Evolutionary conservation across 2,797 vertebrate species (phyloP).

Genomic region (Gastrophryne carolinensis): DNA sequence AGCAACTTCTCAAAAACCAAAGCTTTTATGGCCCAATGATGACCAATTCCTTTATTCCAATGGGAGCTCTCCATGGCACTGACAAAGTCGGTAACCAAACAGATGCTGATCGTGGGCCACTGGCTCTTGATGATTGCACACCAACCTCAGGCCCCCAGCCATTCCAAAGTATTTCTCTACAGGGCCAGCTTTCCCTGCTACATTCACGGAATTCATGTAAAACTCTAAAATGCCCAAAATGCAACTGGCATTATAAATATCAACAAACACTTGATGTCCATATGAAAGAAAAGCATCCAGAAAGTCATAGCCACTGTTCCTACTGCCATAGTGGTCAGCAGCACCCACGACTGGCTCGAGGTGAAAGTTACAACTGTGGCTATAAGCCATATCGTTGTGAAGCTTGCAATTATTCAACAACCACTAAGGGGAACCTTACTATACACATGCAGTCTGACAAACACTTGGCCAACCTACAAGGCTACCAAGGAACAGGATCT

Average conservation of each 20-base stretch:
- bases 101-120: constrained; percentile 28
- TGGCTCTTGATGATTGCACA: constrained; percentile 27
- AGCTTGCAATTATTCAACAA: constrained; percentile 69
- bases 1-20: constrained; percentile 56
- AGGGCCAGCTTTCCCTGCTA: constrained; percentile 66
- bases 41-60: constrained; percentile 39
- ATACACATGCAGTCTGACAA: constrained; percentile 72
- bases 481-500: constrained; percentile 59
- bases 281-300: constrained; percentile 68
- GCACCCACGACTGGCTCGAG: constrained; percentile 65
- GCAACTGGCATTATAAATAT: constrained; percentile 75
- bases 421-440: constrained; percentile 71
- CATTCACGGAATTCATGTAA: constrained; percentile 70
- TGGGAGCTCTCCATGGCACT: constrained; percentile 31
- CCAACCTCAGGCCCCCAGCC: constrained; percentile 46
- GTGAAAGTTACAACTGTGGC: constrained; percentile 68
- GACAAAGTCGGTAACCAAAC: constrained; percentile 51
- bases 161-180: constrained; percentile 64
- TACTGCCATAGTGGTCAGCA: constrained; percentile 62
- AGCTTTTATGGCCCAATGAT: constrained; percentile 48
- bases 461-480: constrained; percentile 67
- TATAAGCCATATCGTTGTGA: constrained; percentile 70
- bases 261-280: constrained; percentile 69
- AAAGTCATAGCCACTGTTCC: constrained; percentile 63
- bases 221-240: constrained; percentile 70